Evolutionary conservation across 2,113 vertebrate genomes (phyloP), one percentile per base, ranked within the genome.

Genomic region (Psittacula cyanocephala): DNA sequence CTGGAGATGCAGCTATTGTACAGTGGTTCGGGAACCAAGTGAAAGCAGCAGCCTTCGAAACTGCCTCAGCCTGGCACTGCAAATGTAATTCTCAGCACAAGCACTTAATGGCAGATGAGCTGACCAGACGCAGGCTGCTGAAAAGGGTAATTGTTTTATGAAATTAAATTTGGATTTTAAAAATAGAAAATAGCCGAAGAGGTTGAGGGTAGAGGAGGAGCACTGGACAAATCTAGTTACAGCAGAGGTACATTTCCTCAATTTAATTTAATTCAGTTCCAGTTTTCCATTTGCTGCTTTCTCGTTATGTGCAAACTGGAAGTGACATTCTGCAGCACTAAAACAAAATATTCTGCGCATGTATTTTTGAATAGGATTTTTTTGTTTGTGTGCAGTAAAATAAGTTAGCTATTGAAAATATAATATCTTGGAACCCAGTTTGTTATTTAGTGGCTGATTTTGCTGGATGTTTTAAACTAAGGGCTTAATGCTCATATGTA

Each of bases 181-280:
- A 84, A 69, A 57, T 33, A 53, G 59, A 35, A 55, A 23, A 4
- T 10, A 19, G 33, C 39, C 25, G 29, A 75, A 49, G 68, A 86
- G 17, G 25, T 29, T 24, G 62, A 20, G 7, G 2, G 0, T 55
- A 68, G 28, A 6, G 33, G 39, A 67, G 52, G n/a, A 60, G 49
- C 64, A 19, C 44, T 44, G 71, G 87, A 75, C 82, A 95, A 97
- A 96, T 94, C 25, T 29, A 64, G 46, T 97, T 93, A 91, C 12
- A 46, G 20, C 33, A 46, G 24, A 43, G 67, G 35, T 89, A 3
- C 50, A 31, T 88, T 93, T 97, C 88, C 74, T 93, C 47, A 80
- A 28, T 69, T 91, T 74, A 93, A 93, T 95, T 93, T 80, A 15
- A 17, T 93, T 88, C 39, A 15, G 13, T 94, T 89, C 39, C 33